phyloP scores from a whole-genome alignment of 2,797 vertebrate species.

The Selene dorsalis region DNA sequence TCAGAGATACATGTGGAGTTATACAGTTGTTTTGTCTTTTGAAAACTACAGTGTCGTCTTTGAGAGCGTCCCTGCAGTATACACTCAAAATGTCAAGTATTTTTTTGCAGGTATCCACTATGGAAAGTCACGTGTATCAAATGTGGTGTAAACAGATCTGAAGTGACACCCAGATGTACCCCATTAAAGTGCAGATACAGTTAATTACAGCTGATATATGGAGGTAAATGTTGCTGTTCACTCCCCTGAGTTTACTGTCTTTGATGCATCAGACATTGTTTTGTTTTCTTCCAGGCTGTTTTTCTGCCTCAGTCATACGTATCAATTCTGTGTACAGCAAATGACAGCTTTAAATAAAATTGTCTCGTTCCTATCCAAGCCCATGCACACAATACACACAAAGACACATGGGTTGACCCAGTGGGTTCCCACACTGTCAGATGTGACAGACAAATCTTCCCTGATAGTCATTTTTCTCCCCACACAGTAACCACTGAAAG shows the following conservation, averaged over 20 bases:
- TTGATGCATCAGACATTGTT: not conserved
- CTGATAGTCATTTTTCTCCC: conserved; percentile 12
- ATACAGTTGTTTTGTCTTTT: not conserved
- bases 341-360: conserved; percentile 32
- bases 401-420: conserved; percentile 2
- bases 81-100: not conserved
- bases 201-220: conserved; percentile 18
- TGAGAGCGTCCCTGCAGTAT: not conserved
- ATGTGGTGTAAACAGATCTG: conserved; percentile 12
- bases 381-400: not conserved
- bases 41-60: not conserved
- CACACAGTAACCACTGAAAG: conserved; percentile 12
- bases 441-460: conserved; percentile 37
- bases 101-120: not conserved
- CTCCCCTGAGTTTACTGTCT: not conserved
- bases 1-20: not conserved
- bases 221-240: conserved; percentile 17
- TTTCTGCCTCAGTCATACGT: not conserved
- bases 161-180: conserved; percentile 4
- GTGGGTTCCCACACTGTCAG: conserved; percentile 18
- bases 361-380: not conserved
- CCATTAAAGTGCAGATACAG: conserved; percentile 14
- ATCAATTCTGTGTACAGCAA: conserved; percentile 16
- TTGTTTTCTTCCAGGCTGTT: conserved; percentile 7
- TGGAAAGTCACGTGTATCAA: not conserved